Evolutionary conservation across 2,113 vertebrate species (phyloP), one percentile per base, ranked within the genome.

Genomic region (Illadopsis cleaveri): DNA sequence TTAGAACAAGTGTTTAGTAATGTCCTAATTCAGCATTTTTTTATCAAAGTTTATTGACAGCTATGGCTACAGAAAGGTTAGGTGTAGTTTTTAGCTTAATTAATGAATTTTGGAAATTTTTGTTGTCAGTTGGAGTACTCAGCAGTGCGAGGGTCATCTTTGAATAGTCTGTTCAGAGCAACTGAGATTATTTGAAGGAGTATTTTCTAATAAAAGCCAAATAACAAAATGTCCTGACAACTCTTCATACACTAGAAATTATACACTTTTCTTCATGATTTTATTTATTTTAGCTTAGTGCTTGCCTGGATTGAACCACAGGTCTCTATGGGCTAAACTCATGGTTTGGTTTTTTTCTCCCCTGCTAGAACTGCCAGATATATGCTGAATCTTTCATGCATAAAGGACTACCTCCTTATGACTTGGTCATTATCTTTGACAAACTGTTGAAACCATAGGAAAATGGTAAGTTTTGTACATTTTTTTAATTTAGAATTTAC

Each of bases 401-500:
- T 77, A 65, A 91, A 94, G 40, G 38, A 73, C 65, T 80, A 73
- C 65, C 53, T 94, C 90, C 90, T 66, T 78, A 42, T 69, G 35
- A 69, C 35, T 31, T 79, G 17, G 18, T 86, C 40, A 17, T 69
- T 76, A n/a, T 35, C 50, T 47, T 80, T 86, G 25, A 80, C n/a
- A 91, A 94, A 54, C 51, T 89, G n/a, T 50, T 86, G 53, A 84
- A 80, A 66, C 31, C 24, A 19, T 87, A 91, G 83, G 45, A 97
- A 96, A 93, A 96, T 96, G 84, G 93, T 96, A 89, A 82, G 90
- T 86, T 73, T 61, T 80, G 3, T 61, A 38, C 13, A 2, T 48
- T 38, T 60, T 56, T 65, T 61, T 31, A 11, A 15, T 89, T 89
- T 70, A 35, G 40, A 78, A 84, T 48, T 86, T 66, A 30, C 28